Evolutionary conservation across 2,888 invertebrate genomes (phyloP).

Genomic region (Diaprepes abbreviatus): DNA sequence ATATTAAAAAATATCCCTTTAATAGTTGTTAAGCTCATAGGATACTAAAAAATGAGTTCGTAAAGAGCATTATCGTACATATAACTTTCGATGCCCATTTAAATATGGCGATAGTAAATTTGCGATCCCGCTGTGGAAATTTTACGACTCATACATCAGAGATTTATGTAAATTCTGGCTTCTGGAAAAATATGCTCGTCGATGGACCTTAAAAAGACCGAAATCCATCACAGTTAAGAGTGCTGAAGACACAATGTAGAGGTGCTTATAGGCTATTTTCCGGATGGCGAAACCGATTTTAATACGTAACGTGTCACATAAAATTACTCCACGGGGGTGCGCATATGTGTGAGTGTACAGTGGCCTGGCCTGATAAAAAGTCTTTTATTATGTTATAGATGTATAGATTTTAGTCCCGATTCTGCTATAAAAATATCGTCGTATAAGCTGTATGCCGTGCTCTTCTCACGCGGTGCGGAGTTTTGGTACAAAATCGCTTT

Average conservation of each 20-base stretch:
- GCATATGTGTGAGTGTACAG: constrained; percentile 43
- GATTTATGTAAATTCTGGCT: constrained; percentile 56
- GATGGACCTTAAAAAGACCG: constrained; percentile 55
- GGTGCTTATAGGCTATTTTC: constrained; percentile 68
- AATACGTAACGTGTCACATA: constrained; percentile 69
- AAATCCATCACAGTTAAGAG: constrained; percentile 50
- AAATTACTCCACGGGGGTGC: constrained; percentile 61
- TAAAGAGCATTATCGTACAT: constrained; percentile 30
- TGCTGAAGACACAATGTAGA: constrained; percentile 62
- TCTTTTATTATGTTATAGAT: constrained; percentile 50
- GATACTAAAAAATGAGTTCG: constrained; percentile 4
- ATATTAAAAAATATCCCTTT: background rate
- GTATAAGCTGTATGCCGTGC: constrained; percentile 18
- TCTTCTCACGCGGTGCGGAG: constrained; percentile 28
- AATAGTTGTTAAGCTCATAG: constrained; percentile 9
- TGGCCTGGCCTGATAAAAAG: constrained; percentile 48
- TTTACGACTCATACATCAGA: constrained; percentile 54
- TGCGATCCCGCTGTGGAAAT: constrained; percentile 25
- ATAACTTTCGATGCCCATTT: constrained; percentile 45
- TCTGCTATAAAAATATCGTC: constrained; percentile 42
- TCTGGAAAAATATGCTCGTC: constrained; percentile 52
- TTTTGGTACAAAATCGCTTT: constrained; percentile 39
- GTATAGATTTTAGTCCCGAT: constrained; percentile 45
- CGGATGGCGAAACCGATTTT: constrained; percentile 68
- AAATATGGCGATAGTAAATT: constrained; percentile 46